Percentiles rank a stretch among this genome's conserved stretches.
Evolutionary conservation across 1,140 invertebrate species (phyloP).

Genomic region (Camponotus pennsylvanicus): DNA sequence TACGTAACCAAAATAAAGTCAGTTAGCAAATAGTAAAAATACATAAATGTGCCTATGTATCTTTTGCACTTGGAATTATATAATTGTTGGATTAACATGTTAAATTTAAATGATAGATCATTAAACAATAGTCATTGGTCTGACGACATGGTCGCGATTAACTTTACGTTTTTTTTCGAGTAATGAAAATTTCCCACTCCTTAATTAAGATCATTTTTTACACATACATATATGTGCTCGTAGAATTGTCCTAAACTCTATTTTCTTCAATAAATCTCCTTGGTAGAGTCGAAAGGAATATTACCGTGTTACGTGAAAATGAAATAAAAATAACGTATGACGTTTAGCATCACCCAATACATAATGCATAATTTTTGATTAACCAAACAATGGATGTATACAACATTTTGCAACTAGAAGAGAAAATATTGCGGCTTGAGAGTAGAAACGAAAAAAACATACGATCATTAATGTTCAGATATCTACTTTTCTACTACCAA

Average conservation of each 20-base stretch:
- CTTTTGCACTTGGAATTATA: slow-evolving; percentile 73
- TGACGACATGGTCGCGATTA: slow-evolving; percentile 80
- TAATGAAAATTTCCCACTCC: slow-evolving; percentile 62
- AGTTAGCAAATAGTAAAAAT: slow-evolving; percentile 80
- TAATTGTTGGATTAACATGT: slow-evolving; percentile 74
- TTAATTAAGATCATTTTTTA: slow-evolving; percentile 66
- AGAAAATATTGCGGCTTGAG: not conserved
- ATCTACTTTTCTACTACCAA: not conserved
- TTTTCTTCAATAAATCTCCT: slow-evolving; percentile 64
- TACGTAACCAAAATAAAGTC: slow-evolving; percentile 80
- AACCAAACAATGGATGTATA: not conserved
- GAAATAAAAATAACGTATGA: slow-evolving; percentile 18
- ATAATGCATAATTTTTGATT: not conserved
- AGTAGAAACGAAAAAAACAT: not conserved
- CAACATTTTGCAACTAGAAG: not conserved
- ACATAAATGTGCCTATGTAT: slow-evolving; percentile 77
- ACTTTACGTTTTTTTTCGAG: slow-evolving; percentile 65
- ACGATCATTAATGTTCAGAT: slow-evolving; percentile 4
- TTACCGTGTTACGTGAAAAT: slow-evolving; percentile 17
- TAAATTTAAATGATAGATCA: slow-evolving; percentile 77
- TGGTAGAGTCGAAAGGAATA: slow-evolving; percentile 67
- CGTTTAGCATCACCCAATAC: not conserved
- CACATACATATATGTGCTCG: slow-evolving; percentile 38
- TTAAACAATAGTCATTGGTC: slow-evolving; percentile 85
- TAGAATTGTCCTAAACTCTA: slow-evolving; percentile 63